phyloP scores from a whole-genome alignment of 2,888 invertebrate genomes.

The Mycogona germanica region DNA sequence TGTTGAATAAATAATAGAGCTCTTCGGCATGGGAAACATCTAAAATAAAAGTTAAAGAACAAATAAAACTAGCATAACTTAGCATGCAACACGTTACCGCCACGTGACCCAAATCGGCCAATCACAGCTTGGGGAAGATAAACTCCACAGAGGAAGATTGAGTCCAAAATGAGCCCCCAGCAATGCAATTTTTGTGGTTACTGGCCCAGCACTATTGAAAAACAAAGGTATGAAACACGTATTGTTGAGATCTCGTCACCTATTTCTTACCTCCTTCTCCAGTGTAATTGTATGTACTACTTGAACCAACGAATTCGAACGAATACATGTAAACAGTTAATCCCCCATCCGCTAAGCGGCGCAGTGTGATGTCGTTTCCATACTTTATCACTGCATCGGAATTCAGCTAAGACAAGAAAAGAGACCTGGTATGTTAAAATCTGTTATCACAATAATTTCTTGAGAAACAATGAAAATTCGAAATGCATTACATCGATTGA shows the following conservation, averaged over 20 bases:
- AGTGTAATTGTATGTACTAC: not conserved
- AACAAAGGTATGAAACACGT: too few species aligned
- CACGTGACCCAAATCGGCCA: too few species aligned
- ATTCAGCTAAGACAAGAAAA: conserved; percentile 1
- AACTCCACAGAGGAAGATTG: too few species aligned
- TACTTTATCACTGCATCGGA: conserved; percentile 8
- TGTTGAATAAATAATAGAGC: conserved; percentile 2
- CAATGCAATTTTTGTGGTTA: too few species aligned
- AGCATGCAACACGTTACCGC: not conserved
- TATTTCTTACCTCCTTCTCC: conserved; percentile 11
- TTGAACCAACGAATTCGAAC: conserved; percentile 5
- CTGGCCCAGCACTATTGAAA: too few species aligned
- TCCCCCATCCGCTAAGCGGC: not conserved
- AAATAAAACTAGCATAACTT: not conserved
- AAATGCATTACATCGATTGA: too few species aligned
- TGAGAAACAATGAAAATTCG: too few species aligned
- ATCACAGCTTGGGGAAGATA: too few species aligned
- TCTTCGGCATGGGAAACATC: conserved; percentile 3
- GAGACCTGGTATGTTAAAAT: too few species aligned
- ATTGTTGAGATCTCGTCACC: too few species aligned
- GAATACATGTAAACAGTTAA: conserved; percentile 8
- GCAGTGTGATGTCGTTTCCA: not conserved
- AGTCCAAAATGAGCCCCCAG: too few species aligned
- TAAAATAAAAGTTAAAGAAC: not conserved
- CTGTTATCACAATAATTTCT: not conserved